phyloP scores from a whole-genome alignment of 2,113 vertebrate species.

The Hystrix cristata region DNA sequence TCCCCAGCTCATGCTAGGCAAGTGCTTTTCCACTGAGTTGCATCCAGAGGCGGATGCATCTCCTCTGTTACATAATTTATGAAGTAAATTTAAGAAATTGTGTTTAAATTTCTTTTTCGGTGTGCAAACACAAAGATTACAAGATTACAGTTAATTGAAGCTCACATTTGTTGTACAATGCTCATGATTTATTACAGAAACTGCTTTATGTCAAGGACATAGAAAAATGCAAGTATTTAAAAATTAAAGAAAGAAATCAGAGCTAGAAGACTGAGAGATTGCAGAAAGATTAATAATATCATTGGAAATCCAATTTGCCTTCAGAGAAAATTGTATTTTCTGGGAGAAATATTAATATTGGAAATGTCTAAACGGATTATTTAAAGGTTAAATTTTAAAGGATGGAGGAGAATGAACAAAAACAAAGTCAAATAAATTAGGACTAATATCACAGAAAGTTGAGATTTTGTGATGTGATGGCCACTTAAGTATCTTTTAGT shows the following conservation, averaged over 20 bases:
- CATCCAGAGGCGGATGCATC: neutral
- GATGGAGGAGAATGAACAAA: constrained; percentile 25
- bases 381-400: constrained; percentile 78
- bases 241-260: constrained; percentile 74
- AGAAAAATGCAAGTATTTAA: constrained; percentile 75
- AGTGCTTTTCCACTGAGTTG: too few relatives aligned
- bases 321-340: constrained; percentile 75
- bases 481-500: neutral
- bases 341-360: constrained; percentile 68
- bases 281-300: constrained; percentile 75
- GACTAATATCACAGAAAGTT: constrained; percentile 3
- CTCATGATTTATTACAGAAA: constrained; percentile 44
- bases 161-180: constrained; percentile 28
- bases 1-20: neutral
- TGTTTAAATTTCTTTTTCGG: neutral
- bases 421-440: constrained; percentile 55
- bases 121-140: neutral
- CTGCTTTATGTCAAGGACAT: constrained; percentile 60
- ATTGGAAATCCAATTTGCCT: constrained; percentile 76
- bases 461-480: constrained; percentile 33
- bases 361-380: constrained; percentile 70
- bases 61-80: neutral
- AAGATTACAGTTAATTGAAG: constrained; percentile 36
- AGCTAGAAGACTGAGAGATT: constrained; percentile 69
- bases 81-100: neutral